Conservation (phyloP, 2,797 vertebrate genomes). For the Chaetophractus vellerosus region DNA sequence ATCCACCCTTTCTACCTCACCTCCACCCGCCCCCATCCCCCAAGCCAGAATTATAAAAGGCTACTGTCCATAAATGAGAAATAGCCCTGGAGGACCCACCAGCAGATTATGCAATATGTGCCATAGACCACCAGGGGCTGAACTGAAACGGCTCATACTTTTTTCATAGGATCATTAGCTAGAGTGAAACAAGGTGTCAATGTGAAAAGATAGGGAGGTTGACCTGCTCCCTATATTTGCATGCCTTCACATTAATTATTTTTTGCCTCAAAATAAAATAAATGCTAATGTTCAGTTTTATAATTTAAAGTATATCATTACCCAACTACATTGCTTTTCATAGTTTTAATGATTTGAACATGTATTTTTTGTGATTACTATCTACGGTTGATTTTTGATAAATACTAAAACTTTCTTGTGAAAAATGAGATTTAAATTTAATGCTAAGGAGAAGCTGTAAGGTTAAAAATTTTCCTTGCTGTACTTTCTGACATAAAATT, state of each 20-base stretch:
- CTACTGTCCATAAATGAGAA: conserved; percentile 75
- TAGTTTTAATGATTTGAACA: not conserved
- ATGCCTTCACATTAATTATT: conserved; percentile 49
- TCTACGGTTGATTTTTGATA: conserved; percentile 27
- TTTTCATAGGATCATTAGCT: conserved; percentile 64
- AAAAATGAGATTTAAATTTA: conserved; percentile 74
- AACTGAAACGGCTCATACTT: conserved; percentile 77
- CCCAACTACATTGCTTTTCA: conserved; percentile 20
- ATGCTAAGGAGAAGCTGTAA: conserved; percentile 67
- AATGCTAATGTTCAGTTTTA: conserved; percentile 42
- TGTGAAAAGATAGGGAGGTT: conserved; percentile 23
- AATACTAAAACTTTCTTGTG: conserved; percentile 43
- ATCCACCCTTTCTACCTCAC: not conserved
- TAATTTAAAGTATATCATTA: conserved; percentile 45
- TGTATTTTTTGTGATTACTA: conserved; percentile 62
- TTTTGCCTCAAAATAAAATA: conserved; percentile 58
- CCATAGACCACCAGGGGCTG: conserved; percentile 78
- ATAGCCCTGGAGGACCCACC: conserved; percentile 66
- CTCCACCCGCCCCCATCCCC: not conserved
- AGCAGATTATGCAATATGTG: conserved; percentile 61
- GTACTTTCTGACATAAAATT: conserved; percentile 82
- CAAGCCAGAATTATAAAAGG: conserved; percentile 79
- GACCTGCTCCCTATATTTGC: not conserved
- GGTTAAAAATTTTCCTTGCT: conserved; percentile 69
- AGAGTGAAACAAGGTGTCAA: conserved; percentile 66